A percentile compares a stretch with the other conserved stretches of the same genome.
These are phyloP conservation scores for Drosophila anceps DNA, from an alignment of 2,888 invertebrate genomes.

Conservation along the genomic window DNA sequence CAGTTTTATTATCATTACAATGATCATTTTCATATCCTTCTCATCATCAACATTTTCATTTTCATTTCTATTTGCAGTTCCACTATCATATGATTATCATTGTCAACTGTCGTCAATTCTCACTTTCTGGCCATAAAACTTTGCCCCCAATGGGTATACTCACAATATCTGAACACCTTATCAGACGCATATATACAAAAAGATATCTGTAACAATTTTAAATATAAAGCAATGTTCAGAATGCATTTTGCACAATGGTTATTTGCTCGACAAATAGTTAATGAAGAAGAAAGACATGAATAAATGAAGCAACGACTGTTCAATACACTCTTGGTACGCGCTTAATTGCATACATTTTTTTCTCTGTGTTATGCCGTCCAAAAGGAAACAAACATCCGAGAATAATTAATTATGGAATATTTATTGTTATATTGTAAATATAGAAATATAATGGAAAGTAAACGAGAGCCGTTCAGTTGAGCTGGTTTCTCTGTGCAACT, in stretches of 20 bases:
- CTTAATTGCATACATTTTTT: neutral
- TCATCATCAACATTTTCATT: neutral
- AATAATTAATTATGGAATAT: conserved; percentile 17
- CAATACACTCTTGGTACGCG: neutral
- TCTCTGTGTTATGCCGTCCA: neutral
- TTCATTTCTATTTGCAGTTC: neutral
- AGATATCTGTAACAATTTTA: too few species aligned
- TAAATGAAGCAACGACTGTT: neutral
- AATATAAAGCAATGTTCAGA: too few species aligned
- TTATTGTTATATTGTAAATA: neutral
- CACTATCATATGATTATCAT: neutral
- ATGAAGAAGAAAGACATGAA: neutral
- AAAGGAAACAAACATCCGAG: conserved; percentile 9
- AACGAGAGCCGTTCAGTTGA: neutral
- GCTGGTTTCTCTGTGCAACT: conserved; percentile 10
- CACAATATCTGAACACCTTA: too few species aligned
- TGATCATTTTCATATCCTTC: neutral
- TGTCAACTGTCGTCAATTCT: neutral
- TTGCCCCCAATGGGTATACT: too few species aligned
- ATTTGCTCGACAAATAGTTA: neutral
- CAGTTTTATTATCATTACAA: neutral
- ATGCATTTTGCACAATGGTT: neutral
- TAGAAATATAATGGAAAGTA: conserved; percentile 7
- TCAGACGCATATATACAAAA: too few species aligned
- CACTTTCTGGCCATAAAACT: too few species aligned